Percentiles rank a stretch among this genome's conserved stretches.
These are phyloP conservation scores for Lepidurus couesii DNA, from an alignment of 1,140 invertebrate species.

Conservation along the genomic window DNA sequence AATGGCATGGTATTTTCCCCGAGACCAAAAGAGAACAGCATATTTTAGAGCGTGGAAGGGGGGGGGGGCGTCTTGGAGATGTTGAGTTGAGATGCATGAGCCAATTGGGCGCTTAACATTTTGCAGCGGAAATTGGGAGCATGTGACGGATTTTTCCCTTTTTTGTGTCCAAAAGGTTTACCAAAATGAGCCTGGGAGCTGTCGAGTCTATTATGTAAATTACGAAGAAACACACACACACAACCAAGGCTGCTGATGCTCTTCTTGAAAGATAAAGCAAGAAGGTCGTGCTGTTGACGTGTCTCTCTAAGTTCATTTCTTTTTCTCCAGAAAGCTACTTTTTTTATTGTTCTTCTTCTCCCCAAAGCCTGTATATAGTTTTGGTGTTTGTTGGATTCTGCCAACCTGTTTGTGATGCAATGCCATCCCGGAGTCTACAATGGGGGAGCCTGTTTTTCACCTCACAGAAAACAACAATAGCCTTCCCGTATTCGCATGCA, in stretches of 20 bases:
- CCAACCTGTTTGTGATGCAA: conserved; percentile 21
- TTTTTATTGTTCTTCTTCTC: neutral
- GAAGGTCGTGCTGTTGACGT: neutral
- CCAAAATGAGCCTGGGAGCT: neutral
- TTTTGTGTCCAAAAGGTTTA: neutral
- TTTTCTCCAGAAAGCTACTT: neutral
- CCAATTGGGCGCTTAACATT: neutral
- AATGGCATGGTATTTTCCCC: neutral
- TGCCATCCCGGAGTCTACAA: neutral
- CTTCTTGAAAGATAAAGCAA: conserved; percentile 4
- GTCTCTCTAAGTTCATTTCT: neutral
- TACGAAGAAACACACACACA: neutral
- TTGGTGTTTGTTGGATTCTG: neutral
- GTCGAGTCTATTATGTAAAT: neutral
- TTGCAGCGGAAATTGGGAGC: conserved; percentile 1
- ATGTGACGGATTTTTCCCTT: neutral
- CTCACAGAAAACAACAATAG: conserved; percentile 3
- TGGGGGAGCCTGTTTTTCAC: neutral
- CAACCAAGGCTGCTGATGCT: neutral
- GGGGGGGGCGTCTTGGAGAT: neutral
- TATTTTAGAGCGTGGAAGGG: neutral
- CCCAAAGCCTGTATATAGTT: neutral
- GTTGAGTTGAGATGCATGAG: neutral
- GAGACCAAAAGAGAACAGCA: neutral
- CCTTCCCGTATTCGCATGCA: neutral